Base-by-base conservation (phyloP, 2,797 vertebrate species). In the Zenarchopterus dispar region DNA sequence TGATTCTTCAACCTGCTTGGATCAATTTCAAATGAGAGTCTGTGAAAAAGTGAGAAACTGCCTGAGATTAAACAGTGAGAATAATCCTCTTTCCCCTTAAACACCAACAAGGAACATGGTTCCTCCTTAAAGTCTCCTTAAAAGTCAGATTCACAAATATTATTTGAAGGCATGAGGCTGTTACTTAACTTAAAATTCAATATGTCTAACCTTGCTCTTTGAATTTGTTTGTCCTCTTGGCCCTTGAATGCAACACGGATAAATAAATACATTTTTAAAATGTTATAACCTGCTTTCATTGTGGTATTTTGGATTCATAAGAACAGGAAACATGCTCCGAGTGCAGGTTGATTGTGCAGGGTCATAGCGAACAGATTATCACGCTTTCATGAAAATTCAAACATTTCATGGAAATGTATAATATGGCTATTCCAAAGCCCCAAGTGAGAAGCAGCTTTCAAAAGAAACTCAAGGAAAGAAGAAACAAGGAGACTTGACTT, bases 21-120 rank as follows among this genome's bases (percentile, higher is more conserved):
- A 85, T 82, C 57, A 59, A 76, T 78, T 78, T 73, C 28, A 43
- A 81, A 51, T 81, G 50, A 58, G 61, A 57, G 43, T 44, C 66
- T 70, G n/a, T 60, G 49, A 55, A 80, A 72, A 80, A 73, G 59
- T 48, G 24, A 44, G 55, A 66, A 72, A 39, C 36, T 49, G 22
- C 33, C 24, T 56, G 56, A 63, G 62, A 67, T 73, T 41, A 72
- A 67, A 81, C 48, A 28, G 23, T 78, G 49, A n/a, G 78, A 77
- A 77, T 72, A 54, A 36, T 54, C 54, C 43, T 21, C 1, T 8
- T 4, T 36, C 5, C 45, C 23, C 9, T 16, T 42, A 0, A 75
- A 68, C 18, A 49, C 16, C 31, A 3, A 31, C 42, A 75, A 64
- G 72, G 62, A 28, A 22, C 42, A 0, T 0, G 8, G 8, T 50